Evolutionary conservation across 2,113 vertebrate genomes (phyloP), one percentile per base, ranked within the genome.

Genomic region (Centropristis striata): DNA sequence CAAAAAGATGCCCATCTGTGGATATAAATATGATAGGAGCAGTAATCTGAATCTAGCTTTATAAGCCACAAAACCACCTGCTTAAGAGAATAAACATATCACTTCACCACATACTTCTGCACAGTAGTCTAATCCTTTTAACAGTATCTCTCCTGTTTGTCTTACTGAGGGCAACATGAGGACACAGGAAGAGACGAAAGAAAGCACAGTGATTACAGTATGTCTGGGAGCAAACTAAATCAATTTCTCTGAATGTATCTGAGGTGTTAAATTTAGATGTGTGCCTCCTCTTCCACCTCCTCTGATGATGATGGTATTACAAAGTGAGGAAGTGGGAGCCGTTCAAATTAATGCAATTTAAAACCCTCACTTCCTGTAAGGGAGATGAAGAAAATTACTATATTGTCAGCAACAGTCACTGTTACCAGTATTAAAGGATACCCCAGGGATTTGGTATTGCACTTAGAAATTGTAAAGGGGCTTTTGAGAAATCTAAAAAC

Each of bases 201-300:
- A 21, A 58, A 39, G 69, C 61, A 42, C 63, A 50, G 37, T 42
- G 61, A 68, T 83, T 51, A 41, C 58, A 41, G 58, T 41, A 51
- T 27, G 61, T 60, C 36, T 42, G 20, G 5, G 23, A 55, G 25
- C 46, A 49, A 54, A 67, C 6, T 51, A 8, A 67, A 63, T 68
- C 53, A 46, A 28, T 44, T 70, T 68, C 46, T 44, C 36, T 37
- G 27, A 58, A 60, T 61, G 27, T 44, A 46, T 23, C 6, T 1
- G 20, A 32, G 39, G 75, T 44, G 51, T 61, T 50, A 27, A 71
- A 71, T 71, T 75, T 32, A 18, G 42, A 75, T 21, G 6, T 41
- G 37, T 11, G 21, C 58, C 51, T 66, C 44, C 27, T 63, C 44
- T 25, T 44, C 54, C 37, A 20, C 61, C 42, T 67, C 36, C 14